These are phyloP conservation scores for Xyliphius kryptos DNA, from an alignment of 2,113 vertebrate genomes.

Conservation along the genomic window DNA sequence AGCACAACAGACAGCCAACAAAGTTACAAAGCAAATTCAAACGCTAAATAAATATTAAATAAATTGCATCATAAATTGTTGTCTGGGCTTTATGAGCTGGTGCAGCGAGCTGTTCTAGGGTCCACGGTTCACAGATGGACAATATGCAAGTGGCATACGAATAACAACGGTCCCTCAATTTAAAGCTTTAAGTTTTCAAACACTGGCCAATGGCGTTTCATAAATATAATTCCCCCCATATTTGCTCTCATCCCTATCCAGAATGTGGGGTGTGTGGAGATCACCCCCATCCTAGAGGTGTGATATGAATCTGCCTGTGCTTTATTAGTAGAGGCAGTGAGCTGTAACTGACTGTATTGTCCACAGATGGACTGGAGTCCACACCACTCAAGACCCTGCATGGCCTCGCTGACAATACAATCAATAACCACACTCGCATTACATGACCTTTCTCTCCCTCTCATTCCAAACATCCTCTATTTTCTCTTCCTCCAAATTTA, in stretches of 20 bases:
- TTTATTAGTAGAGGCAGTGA: constrained; percentile 73
- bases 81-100: constrained; percentile 1
- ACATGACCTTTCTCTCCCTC: constrained; percentile 40
- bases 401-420: constrained; percentile 69
- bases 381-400: constrained; percentile 57
- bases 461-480: constrained; percentile 23
- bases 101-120: not conserved
- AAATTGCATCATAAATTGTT: no score
- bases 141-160: constrained; percentile 5
- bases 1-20: no score
- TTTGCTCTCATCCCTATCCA: constrained; percentile 20
- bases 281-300: constrained; percentile 53
- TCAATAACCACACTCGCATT: constrained; percentile 70
- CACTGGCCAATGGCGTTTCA: constrained; percentile 21
- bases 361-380: constrained; percentile 72
- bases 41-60: no score
- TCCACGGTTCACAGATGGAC: no score
- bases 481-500: not conserved
- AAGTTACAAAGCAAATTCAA: no score
- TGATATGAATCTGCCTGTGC: constrained; percentile 73
- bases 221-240: constrained; percentile 35
- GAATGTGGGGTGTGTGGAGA: constrained; percentile 34
- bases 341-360: constrained; percentile 75
- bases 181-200: constrained; percentile 26
- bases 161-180: not conserved